Percentiles rank a stretch among this genome's conserved stretches.
phyloP scores from a whole-genome alignment of 2,797 vertebrate genomes.

The Clarias fuscus region DNA sequence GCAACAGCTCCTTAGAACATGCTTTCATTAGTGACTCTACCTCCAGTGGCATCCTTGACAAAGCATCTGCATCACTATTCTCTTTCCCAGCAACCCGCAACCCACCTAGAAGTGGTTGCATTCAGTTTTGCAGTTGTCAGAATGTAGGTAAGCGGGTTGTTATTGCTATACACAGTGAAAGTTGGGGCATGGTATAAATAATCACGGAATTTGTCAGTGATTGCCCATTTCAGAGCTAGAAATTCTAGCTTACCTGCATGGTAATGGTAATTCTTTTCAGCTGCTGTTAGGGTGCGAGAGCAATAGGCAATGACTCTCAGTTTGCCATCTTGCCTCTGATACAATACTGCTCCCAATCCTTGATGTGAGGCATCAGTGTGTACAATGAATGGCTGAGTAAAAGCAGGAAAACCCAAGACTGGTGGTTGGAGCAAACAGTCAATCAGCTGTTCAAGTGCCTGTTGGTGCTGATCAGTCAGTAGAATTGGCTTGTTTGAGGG shows the following conservation, averaged over 20 bases:
- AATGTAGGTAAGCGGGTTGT: neutral
- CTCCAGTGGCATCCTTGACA: neutral
- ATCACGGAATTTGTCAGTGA: neutral
- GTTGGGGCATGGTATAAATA: neutral
- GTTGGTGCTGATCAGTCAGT: too few species aligned
- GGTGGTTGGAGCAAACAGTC: too few species aligned
- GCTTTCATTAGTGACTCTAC: neutral
- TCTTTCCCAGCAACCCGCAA: neutral
- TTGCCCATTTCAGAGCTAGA: neutral
- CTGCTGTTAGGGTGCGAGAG: neutral
- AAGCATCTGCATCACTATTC: neutral
- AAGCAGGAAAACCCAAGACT: too few species aligned
- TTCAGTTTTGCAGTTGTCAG: neutral
- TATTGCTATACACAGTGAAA: neutral
- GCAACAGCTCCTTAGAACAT: neutral
- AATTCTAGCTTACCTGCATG: neutral
- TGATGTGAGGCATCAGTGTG: too few species aligned
- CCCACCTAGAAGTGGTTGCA: neutral
- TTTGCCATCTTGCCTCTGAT: neutral
- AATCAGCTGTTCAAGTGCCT: too few species aligned
- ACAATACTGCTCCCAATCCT: too few species aligned
- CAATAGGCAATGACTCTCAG: neutral
- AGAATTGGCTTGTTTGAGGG: too few species aligned
- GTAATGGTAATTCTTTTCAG: neutral
- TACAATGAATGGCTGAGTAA: too few species aligned